Evolutionary conservation across 2,113 vertebrate species (phyloP).

Genomic region (Istiophorus platypterus): DNA sequence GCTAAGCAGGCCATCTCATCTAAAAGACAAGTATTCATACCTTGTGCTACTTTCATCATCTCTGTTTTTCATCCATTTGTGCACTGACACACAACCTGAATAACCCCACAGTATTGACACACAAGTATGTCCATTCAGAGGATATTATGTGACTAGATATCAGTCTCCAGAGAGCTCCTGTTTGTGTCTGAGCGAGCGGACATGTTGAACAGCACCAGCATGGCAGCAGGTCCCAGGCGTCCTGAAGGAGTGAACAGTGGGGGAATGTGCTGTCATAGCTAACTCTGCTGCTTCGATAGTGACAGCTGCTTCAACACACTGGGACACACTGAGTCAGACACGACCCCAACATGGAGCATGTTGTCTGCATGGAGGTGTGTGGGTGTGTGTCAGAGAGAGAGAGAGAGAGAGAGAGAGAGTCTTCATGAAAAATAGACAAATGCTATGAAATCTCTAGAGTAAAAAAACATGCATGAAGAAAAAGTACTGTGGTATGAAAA

Average conservation of each 20-base stretch:
- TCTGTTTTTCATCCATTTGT: neutral
- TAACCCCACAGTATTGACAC: neutral
- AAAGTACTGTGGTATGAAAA: too few relatives aligned
- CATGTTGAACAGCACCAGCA: conserved; percentile 29
- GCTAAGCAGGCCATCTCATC: neutral
- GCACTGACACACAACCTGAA: neutral
- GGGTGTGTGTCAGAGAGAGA: too few relatives aligned
- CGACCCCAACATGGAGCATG: conserved; percentile 31
- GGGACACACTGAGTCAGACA: conserved; percentile 59
- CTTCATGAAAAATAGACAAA: neutral
- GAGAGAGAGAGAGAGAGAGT: neutral
- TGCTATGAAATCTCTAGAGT: neutral
- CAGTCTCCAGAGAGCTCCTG: conserved; percentile 1
- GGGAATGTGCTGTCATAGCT: conserved; percentile 29
- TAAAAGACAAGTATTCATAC: neutral
- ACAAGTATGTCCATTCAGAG: neutral
- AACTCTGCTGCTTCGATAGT: conserved; percentile 29
- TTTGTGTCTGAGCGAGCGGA: conserved; percentile 14
- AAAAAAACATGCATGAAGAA: too few relatives aligned
- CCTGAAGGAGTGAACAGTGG: conserved; percentile 25
- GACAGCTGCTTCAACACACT: conserved; percentile 70
- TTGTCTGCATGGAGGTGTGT: conserved; percentile 17
- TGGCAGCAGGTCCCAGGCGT: conserved; percentile 36
- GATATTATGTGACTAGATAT: neutral
- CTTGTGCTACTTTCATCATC: neutral